Conservation (phyloP, 1,140 invertebrate genomes). For the Catajapyx aquilonaris region DNA sequence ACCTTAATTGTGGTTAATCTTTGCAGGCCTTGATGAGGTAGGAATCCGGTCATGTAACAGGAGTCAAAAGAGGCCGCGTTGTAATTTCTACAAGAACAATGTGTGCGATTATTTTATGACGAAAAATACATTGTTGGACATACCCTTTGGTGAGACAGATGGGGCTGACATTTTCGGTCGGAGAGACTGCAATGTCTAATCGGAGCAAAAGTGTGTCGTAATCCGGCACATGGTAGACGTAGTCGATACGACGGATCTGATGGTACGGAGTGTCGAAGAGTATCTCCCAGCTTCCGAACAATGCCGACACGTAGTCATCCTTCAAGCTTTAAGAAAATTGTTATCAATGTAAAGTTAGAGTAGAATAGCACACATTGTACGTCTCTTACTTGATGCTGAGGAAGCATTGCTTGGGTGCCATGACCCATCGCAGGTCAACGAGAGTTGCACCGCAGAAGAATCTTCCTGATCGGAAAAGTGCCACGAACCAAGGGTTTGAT, state of each 20-base stretch:
- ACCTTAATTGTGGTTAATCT: no score
- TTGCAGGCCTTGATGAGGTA: no score
- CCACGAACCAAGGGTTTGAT: not conserved
- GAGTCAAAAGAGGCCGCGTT: no score
- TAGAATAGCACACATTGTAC: no score
- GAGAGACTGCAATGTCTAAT: not conserved
- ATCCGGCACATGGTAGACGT: not conserved
- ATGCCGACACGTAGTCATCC: not conserved
- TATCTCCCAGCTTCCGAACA: not conserved
- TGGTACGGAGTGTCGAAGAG: not conserved
- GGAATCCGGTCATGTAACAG: no score
- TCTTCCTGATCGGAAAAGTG: not conserved
- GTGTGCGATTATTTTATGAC: no score
- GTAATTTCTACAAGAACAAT: no score
- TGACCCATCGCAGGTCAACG: not conserved
- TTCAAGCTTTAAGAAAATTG: not conserved
- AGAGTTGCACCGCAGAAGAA: not conserved
- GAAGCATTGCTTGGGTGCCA: not conserved
- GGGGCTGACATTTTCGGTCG: not conserved
- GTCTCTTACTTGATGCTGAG: not conserved
- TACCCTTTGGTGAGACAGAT: not conserved
- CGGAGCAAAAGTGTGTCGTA: not conserved
- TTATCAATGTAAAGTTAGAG: no score
- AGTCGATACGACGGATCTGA: not conserved
- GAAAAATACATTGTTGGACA: not conserved